Conservation (phyloP, 2,888 invertebrate genomes). For the Caenorhabditis wallacei region DNA sequence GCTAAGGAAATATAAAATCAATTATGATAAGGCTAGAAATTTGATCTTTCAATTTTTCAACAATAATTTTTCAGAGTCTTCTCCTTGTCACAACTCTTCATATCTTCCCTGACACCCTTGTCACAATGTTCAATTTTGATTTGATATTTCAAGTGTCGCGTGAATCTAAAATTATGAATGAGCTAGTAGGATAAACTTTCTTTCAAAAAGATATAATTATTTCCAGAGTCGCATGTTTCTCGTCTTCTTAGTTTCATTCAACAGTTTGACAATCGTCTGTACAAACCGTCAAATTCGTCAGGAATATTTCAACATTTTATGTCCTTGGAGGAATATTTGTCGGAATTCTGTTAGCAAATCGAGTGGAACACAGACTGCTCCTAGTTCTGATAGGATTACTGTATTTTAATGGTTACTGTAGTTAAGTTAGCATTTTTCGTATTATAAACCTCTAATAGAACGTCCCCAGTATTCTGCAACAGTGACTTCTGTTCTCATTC, state of each 20-base stretch:
- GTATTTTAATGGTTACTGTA: too few species aligned
- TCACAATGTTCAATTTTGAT: slow-evolving; percentile 42
- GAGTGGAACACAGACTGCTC: not conserved
- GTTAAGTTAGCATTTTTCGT: too few species aligned
- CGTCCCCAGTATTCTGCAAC: too few species aligned
- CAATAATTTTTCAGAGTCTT: slow-evolving; percentile 9
- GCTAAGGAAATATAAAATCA: slow-evolving; percentile 38
- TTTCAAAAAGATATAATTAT: not conserved
- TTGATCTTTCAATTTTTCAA: too few species aligned
- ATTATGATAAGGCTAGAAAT: slow-evolving; percentile 41
- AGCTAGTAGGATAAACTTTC: slow-evolving; percentile 5
- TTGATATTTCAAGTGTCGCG: slow-evolving; percentile 41
- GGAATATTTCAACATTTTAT: slow-evolving; percentile 9
- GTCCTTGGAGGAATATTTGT: not conserved
- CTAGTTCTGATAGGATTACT: slow-evolving; percentile 3
- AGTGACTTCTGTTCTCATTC: not conserved
- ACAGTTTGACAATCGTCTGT: slow-evolving; percentile 52
- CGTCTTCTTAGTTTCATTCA: slow-evolving; percentile 46
- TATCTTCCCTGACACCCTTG: slow-evolving; percentile 31
- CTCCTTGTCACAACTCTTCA: slow-evolving; percentile 40
- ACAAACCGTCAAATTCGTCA: slow-evolving; percentile 31
- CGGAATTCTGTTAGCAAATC: not conserved
- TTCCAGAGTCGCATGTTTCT: slow-evolving; percentile 47
- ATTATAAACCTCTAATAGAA: too few species aligned
- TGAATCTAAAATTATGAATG: slow-evolving; percentile 25